Conservation (phyloP, 92 coral and sea anemone species). For the Siderastrea siderea region DNA sequence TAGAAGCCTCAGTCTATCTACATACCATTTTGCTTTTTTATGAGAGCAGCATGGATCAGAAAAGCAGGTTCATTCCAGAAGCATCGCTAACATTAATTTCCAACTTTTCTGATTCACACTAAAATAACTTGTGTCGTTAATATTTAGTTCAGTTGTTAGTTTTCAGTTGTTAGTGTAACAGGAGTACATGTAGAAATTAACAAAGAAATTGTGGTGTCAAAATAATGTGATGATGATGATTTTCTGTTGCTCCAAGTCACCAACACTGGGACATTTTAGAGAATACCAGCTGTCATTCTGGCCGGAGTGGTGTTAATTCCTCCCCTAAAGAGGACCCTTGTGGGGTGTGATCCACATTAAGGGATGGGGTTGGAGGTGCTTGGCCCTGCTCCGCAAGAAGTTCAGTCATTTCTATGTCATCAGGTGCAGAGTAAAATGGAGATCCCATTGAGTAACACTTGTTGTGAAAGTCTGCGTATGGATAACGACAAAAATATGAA, state of each 20-base stretch:
- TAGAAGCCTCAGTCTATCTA: no score
- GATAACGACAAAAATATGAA: slow-evolving; percentile 49
- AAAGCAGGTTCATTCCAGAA: not conserved
- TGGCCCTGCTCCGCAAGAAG: slow-evolving; percentile 40
- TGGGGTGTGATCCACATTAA: slow-evolving; percentile 34
- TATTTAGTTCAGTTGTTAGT: not conserved
- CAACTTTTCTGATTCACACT: not conserved
- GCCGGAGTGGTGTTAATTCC: slow-evolving; percentile 13
- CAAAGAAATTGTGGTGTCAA: not conserved
- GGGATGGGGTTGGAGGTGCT: slow-evolving; percentile 45
- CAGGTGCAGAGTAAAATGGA: slow-evolving; percentile 91
- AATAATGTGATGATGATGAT: no score
- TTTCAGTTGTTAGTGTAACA: no score
- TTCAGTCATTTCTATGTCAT: slow-evolving; percentile 88
- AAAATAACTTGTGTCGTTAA: no score
- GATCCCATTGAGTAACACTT: slow-evolving; percentile 85
- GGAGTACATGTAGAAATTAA: no score
- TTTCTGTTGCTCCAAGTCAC: not conserved
- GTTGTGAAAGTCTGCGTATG: slow-evolving; percentile 73
- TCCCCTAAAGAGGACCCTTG: slow-evolving; percentile 41
- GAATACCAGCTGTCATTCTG: not conserved
- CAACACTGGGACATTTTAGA: not conserved
- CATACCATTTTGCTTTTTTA: no score
- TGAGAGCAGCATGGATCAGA: not conserved
- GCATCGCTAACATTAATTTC: not conserved